phyloP scores from a whole-genome alignment of 2,113 vertebrate species.

The Parotia lawesii region DNA sequence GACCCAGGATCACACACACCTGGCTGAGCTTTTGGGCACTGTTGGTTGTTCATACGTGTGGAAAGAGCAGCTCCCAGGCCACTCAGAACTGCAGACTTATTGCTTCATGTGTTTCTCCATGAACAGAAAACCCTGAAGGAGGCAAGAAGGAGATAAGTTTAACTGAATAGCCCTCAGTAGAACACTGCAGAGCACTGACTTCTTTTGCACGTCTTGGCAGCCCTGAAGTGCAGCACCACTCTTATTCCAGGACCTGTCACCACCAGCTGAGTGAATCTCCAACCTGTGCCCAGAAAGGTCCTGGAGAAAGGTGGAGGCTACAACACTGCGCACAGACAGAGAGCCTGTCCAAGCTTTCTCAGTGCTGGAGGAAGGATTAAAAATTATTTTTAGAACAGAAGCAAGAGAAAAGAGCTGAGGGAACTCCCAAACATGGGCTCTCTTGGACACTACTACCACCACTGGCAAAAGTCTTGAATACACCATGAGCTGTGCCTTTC shows the following conservation, averaged over 20 bases:
- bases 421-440: neutral
- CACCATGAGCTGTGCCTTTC: neutral
- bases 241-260: neutral
- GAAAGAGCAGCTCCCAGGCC: neutral
- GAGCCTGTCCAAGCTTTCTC: neutral
- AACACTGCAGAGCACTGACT: neutral
- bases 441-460: neutral
- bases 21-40: neutral
- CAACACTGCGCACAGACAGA: neutral
- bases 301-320: neutral
- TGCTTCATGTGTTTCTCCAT: neutral
- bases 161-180: neutral
- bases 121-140: neutral
- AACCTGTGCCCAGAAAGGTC: neutral
- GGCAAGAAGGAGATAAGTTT: neutral
- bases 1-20: neutral
- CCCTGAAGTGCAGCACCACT: neutral
- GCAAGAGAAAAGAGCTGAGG: neutral
- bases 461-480: neutral
- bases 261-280: neutral
- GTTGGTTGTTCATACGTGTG: neutral
- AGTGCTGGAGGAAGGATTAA: neutral
- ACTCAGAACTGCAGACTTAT: neutral
- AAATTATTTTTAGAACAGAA: neutral
- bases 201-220: neutral